Percentiles rank a stretch among this genome's conserved stretches.
These are phyloP conservation scores for Hyalella azteca DNA, from an alignment of 2,888 invertebrate species.

Conservation along the genomic window DNA sequence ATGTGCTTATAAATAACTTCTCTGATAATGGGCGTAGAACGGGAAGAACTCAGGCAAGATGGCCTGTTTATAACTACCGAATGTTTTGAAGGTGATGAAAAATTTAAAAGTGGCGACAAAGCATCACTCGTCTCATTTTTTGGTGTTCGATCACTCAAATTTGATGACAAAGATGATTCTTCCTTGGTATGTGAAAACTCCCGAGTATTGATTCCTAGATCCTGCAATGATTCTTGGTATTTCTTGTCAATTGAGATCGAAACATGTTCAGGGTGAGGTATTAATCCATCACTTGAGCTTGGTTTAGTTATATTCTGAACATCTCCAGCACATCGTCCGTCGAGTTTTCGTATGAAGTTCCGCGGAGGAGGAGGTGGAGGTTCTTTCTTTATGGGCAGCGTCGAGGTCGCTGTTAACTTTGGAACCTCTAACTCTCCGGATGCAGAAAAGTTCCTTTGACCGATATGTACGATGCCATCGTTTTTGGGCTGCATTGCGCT, in stretches of 20 bases:
- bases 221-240: too few relatives aligned
- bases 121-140: too few relatives aligned
- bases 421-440: not conserved
- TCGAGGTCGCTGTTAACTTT: not conserved
- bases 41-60: not conserved
- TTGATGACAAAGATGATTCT: too few relatives aligned
- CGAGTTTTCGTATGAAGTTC: not conserved
- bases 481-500: not conserved
- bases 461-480: not conserved
- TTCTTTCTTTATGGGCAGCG: not conserved
- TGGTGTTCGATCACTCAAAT: too few relatives aligned
- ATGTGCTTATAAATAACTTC: slow-evolving; percentile 3
- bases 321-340: not conserved
- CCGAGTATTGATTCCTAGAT: too few relatives aligned
- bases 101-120: too few relatives aligned
- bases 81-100: not conserved
- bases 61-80: not conserved
- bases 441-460: not conserved
- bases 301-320: not conserved
- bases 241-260: too few relatives aligned
- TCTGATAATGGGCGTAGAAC: not conserved
- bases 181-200: too few relatives aligned
- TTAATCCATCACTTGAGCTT: too few relatives aligned
- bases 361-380: slow-evolving; percentile 23
- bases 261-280: too few relatives aligned